Conservation (phyloP, 2,113 vertebrate genomes). For the Peucedramus taeniatus region DNA sequence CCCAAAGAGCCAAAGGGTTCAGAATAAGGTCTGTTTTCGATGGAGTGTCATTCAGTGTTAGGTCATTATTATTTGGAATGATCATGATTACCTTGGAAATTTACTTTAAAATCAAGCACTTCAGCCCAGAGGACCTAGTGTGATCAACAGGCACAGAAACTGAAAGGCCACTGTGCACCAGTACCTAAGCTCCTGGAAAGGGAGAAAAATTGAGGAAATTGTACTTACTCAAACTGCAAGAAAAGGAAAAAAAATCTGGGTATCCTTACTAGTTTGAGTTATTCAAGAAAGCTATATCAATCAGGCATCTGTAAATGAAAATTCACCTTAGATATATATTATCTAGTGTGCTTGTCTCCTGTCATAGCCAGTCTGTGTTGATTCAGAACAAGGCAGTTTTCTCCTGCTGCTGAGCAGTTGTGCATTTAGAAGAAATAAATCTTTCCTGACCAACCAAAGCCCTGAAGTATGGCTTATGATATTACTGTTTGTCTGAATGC, state of each 20-base stretch:
- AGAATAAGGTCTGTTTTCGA: neutral
- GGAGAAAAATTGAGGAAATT: neutral
- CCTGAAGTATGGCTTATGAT: neutral
- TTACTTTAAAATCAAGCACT: neutral
- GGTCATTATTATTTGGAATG: neutral
- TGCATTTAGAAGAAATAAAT: conserved; percentile 12
- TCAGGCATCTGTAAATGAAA: conserved; percentile 3
- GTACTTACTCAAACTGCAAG: neutral
- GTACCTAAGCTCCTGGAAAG: neutral
- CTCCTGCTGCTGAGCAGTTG: neutral
- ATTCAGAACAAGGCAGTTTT: neutral
- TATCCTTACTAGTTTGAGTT: neutral
- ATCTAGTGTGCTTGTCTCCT: neutral
- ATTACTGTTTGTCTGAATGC: neutral
- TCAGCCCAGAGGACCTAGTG: neutral
- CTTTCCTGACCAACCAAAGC: neutral
- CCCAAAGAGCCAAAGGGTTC: neutral
- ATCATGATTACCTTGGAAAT: neutral
- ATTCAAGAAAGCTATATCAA: neutral
- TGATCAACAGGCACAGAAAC: neutral
- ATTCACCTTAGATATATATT: neutral
- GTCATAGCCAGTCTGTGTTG: neutral
- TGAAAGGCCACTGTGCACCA: neutral
- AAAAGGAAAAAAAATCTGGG: neutral
- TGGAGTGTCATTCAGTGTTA: neutral